Evolutionary conservation across 2,888 invertebrate genomes (phyloP).

Genomic region (Yponomeuta evonymella): DNA sequence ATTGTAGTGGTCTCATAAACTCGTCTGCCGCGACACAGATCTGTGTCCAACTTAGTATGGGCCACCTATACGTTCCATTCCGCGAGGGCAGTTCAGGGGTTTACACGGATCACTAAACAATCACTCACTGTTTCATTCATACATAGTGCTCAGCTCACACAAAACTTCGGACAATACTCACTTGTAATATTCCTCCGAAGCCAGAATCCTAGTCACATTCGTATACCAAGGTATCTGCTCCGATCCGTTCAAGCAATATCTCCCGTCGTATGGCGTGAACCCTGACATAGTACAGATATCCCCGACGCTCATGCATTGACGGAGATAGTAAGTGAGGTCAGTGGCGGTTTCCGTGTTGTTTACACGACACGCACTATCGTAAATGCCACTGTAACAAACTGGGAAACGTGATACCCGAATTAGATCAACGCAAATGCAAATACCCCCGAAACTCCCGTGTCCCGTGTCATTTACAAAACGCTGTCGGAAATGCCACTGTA

Average conservation of each 20-base stretch:
- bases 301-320: constrained; percentile 63
- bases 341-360: constrained; percentile 43
- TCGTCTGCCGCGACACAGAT: too few relatives aligned
- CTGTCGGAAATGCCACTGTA: constrained; percentile 79
- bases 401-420: constrained; percentile 17
- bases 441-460: not conserved
- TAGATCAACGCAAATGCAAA: too few relatives aligned
- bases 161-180: constrained; percentile 43
- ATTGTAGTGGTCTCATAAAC: too few relatives aligned
- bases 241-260: constrained; percentile 56
- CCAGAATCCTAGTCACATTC: constrained; percentile 72
- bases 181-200: constrained; percentile 82
- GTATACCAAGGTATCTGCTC: constrained; percentile 61
- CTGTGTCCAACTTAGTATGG: too few relatives aligned
- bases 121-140: not conserved
- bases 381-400: constrained; percentile 81
- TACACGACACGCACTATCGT: constrained; percentile 70
- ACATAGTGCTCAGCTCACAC: not conserved
- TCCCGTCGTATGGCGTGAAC: constrained; percentile 55
- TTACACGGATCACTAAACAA: too few relatives aligned
- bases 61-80: too few relatives aligned
- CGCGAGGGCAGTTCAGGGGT: too few relatives aligned
- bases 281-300: constrained; percentile 65
- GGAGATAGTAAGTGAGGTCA: constrained; percentile 71
- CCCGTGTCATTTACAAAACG: constrained; percentile 52